Evolutionary conservation across 2,888 invertebrate genomes (phyloP).

Genomic region (Pristionchus arcanus): DNA sequence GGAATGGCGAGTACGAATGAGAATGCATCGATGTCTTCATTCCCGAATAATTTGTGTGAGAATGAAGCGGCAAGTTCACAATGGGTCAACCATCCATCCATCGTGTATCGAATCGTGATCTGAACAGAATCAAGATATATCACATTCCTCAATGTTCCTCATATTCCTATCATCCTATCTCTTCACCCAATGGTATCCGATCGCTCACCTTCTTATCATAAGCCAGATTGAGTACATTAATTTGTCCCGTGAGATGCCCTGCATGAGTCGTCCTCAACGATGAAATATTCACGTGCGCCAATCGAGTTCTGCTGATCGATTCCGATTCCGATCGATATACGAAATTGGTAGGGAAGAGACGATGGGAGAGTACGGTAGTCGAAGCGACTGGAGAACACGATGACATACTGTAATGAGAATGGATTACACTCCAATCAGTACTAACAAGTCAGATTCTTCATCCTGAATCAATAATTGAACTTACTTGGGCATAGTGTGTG

Average conservation of each 20-base stretch:
- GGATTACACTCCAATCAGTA: neutral
- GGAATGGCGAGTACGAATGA: slow-evolving; percentile 62
- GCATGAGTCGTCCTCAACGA: slow-evolving; percentile 56
- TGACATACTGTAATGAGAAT: neutral
- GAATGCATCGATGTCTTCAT: slow-evolving; percentile 66
- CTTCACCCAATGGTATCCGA: neutral
- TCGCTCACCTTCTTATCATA: slow-evolving; percentile 61
- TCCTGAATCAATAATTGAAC: neutral
- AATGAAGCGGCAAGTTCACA: slow-evolving; percentile 60
- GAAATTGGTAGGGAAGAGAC: slow-evolving; percentile 62
- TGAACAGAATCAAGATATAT: neutral
- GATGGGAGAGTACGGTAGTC: slow-evolving; percentile 29
- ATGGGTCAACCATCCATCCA: slow-evolving; percentile 60
- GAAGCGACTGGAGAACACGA: neutral
- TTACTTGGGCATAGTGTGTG: neutral
- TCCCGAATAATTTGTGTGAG: slow-evolving; percentile 62
- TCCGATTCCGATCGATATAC: slow-evolving; percentile 63
- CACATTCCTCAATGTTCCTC: neutral
- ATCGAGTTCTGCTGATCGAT: slow-evolving; percentile 58
- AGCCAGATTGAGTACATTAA: slow-evolving; percentile 65
- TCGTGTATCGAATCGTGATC: slow-evolving; percentile 63
- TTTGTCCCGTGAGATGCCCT: slow-evolving; percentile 59
- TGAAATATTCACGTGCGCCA: slow-evolving; percentile 58
- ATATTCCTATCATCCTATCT: neutral
- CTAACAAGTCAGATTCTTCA: no score